Evolutionary conservation across 2,113 vertebrate species (phyloP), one percentile per base, ranked within the genome.

Genomic region (Sinocyclocheilus rhinocerous): DNA sequence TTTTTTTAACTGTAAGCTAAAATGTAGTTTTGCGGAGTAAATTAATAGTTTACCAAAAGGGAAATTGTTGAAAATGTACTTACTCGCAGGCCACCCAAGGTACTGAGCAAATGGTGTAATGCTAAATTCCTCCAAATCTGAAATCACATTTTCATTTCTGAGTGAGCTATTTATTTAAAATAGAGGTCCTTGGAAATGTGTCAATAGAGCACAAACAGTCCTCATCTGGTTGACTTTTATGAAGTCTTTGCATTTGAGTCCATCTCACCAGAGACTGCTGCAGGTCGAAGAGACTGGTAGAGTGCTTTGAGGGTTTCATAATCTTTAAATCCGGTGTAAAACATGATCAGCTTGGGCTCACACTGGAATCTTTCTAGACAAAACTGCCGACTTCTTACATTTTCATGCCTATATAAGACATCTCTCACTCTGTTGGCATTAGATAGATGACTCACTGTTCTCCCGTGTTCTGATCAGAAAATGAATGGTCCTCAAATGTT

Each of bases 201-300:
- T 39, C 39, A 39, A 39, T 39, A 39, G 39, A 39, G 39, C 39
- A 8, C 39, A 42, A 42, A 8, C 39, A 42, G 7, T 42, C 39
- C 39, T 6, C 39, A 42, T 42, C 39, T 42, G 39, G 39, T 42
- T 39, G 36, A 39, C 36, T 2, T 16, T 65, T 18, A 69, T 57
- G 55, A 20, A 67, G 72, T 45, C 81, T 52, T 63, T 87, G 86
- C 81, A 84, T 69, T 70, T 84, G 72, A 87, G 42, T 84, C 86
- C 80, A 87, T 57, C 75, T 29, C 15, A 76, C 72, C 59, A 69
- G 29, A 77, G 55, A 67, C 72, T 83, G 81, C 42, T 83, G 86
- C 61, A 22, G 61, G 61, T 57, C 72, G n/a, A 52, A 81, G 48
- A 79, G 63, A 63, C 50, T 59, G 61, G 65, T 48, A 75, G 48